Conservation (phyloP, 2,797 vertebrate genomes). For the Poeciliopsis infans region DNA sequence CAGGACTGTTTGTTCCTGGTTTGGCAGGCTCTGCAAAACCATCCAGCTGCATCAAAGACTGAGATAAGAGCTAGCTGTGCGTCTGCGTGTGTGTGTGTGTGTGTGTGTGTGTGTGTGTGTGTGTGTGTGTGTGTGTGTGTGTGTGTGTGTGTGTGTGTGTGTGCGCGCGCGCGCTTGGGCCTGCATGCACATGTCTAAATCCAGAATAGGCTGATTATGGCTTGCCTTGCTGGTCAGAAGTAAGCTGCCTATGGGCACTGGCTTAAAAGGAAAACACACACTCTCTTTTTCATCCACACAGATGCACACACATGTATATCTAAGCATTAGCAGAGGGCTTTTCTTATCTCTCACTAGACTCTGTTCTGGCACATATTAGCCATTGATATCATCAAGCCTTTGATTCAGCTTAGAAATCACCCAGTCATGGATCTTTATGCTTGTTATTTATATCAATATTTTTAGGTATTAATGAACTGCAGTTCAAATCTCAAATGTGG, state of each 20-base stretch:
- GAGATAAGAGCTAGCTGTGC: conserved; percentile 43
- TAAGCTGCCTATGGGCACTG: conserved; percentile 63
- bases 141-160: background rate
- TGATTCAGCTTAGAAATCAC: conserved; percentile 46
- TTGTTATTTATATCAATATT: background rate
- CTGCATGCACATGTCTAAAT: conserved; percentile 23
- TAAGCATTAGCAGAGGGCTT: conserved; percentile 28
- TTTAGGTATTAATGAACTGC: background rate
- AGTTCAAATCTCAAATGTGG: background rate
- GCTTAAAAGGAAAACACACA: conserved; percentile 34
- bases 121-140: background rate
- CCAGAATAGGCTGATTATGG: conserved; percentile 33
- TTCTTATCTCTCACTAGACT: conserved; percentile 61
- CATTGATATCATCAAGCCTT: conserved; percentile 67
- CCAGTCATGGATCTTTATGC: background rate
- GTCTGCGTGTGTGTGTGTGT: background rate
- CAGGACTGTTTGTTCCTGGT: conserved; percentile 44
- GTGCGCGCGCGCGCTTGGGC: conserved; percentile 1
- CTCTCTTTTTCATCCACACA: conserved; percentile 5
- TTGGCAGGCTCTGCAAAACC: conserved; percentile 35
- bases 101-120: background rate
- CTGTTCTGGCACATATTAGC: conserved; percentile 59
- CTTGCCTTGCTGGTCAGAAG: conserved; percentile 53
- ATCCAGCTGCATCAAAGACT: conserved; percentile 55
- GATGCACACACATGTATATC: conserved; percentile 20